phyloP scores from a whole-genome alignment of 35 echinoderm and acorn worm species.

The Holothuria glaberrima region DNA sequence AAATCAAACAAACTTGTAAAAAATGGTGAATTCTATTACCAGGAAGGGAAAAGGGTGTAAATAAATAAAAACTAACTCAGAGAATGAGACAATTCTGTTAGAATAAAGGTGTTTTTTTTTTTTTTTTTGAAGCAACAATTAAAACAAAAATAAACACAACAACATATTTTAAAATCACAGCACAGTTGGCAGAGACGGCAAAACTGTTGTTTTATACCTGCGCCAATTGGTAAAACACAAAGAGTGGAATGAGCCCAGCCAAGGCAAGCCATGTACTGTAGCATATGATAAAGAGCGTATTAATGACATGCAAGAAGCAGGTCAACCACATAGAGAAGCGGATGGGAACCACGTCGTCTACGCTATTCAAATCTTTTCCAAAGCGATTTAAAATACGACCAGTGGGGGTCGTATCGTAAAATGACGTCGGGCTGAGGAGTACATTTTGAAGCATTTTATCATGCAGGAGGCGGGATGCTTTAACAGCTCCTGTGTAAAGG shows the following conservation, averaged over 20 bases:
- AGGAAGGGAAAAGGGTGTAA: too few relatives aligned
- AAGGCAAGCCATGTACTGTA: not conserved
- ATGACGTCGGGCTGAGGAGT: constrained; percentile 68
- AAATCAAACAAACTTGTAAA: too few relatives aligned
- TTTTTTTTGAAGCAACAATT: too few relatives aligned
- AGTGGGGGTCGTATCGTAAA: constrained; percentile 75
- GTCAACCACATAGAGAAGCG: not conserved
- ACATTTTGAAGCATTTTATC: constrained; percentile 48
- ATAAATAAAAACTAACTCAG: too few relatives aligned
- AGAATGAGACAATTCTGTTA: too few relatives aligned
- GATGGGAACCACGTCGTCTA: constrained; percentile 23
- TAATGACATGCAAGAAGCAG: not conserved
- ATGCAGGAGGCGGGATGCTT: constrained; percentile 60
- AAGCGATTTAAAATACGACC: constrained; percentile 83
- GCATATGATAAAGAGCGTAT: not conserved
- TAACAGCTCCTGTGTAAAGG: constrained; percentile 51
- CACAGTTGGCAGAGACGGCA: too few relatives aligned
- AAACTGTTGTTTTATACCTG: not conserved
- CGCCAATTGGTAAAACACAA: not conserved
- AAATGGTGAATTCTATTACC: too few relatives aligned
- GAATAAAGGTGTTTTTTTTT: too few relatives aligned
- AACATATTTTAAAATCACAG: too few relatives aligned
- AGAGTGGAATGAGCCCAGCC: constrained; percentile 1
- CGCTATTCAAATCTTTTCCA: constrained; percentile 66
- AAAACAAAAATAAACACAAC: too few relatives aligned